Evolutionary conservation across 2,113 vertebrate species (phyloP), one percentile per base, ranked within the genome.

Genomic region (Serilophus lunatus): DNA sequence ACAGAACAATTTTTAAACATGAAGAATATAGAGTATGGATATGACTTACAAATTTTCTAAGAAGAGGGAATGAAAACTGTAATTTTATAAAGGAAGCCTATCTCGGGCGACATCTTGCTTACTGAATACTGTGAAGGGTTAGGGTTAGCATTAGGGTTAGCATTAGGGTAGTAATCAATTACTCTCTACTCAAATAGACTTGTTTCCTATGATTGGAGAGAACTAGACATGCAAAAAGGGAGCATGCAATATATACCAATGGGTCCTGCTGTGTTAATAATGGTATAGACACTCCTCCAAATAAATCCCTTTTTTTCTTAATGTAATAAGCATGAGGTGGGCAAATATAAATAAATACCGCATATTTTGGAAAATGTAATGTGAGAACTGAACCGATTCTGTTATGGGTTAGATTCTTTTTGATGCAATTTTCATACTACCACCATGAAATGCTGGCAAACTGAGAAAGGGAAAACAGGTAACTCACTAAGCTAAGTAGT

Each of bases 31-130:
- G 2, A 84, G 36, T 82, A 65, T 72, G 95, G 69, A 69, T 38
- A 90, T 89, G 95, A 93, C 91, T 44, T 95, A 86, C 87, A 92
- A 96, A 35, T 72, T 96, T 96, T 95, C 92, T 93, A 65, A 74
- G 80, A 95, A 96, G 70, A 85, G 51, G 29, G 9, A 81, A 94
- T 96, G 92, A 86, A 96, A 94, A 75, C 82, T 83, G 74, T 78
- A 50, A 78, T 96, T 95, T 82, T 79, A 87, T 94, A 95, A 95
- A 97, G n/a, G n/a, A n/a, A n/a, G n/a, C n/a, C n/a, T n/a, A 64
- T n/a, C 22, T 38, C 38, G 17, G 10, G 10, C 1, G 4, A 50
- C 7, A 38, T 70, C 23, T 35, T 53, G 19, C 29, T 74, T 35
- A 72, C 38, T 47, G 44, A 74, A 35, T 38, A 47, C 6, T 12